Evolutionary conservation across 2,888 invertebrate species (phyloP).

Genomic region (Pristionchus arcanus): DNA sequence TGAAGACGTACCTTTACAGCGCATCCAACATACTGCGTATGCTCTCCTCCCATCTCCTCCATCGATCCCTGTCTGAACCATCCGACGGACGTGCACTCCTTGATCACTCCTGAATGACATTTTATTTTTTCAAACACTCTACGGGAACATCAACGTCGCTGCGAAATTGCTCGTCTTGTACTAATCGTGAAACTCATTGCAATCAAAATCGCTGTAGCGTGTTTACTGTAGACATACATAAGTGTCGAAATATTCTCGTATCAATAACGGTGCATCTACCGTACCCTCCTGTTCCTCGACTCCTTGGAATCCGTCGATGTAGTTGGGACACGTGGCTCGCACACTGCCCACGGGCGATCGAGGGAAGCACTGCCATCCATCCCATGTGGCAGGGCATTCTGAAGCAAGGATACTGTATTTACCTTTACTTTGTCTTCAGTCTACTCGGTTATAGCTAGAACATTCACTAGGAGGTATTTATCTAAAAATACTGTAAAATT

Average conservation of each 20-base stretch:
- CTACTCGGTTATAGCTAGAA: too few relatives aligned
- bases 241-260: too few relatives aligned
- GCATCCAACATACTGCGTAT: slow-evolving; percentile 71
- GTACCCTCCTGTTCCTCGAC: slow-evolving; percentile 20
- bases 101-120: slow-evolving; percentile 58
- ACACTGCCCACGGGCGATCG: neutral
- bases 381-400: slow-evolving; percentile 77
- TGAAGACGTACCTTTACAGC: neutral
- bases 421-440: too few relatives aligned
- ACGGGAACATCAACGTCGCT: neutral
- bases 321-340: slow-evolving; percentile 66
- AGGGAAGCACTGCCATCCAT: slow-evolving; percentile 78
- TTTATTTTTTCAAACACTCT: neutral
- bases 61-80: slow-evolving; percentile 57
- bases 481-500: neutral
- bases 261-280: neutral
- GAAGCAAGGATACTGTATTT: neutral
- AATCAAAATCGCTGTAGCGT: neutral
- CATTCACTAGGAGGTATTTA: too few relatives aligned
- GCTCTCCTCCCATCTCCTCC: slow-evolving; percentile 57
- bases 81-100: slow-evolving; percentile 65
- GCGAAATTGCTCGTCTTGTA: neutral
- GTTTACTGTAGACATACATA: too few relatives aligned
- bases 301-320: slow-evolving; percentile 66
- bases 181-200: neutral